phyloP scores from a whole-genome alignment of 92 coral and sea anemone genomes.

The Heliopora coerulea region DNA sequence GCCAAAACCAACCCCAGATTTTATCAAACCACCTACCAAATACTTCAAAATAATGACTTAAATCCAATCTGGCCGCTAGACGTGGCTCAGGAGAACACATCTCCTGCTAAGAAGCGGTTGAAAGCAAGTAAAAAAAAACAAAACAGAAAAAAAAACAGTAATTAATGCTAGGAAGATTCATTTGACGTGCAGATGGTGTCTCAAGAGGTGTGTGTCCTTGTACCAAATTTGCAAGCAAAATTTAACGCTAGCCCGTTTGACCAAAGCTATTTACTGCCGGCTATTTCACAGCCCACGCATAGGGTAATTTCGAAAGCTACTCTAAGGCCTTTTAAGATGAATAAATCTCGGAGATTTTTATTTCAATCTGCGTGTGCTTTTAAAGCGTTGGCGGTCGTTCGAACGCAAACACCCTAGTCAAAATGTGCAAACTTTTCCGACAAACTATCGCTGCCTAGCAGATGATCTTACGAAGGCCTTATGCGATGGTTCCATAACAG shows the following conservation, averaged over 20 bases:
- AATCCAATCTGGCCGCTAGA: not conserved
- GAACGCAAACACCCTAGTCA: not conserved
- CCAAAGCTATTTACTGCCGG: too few relatives aligned
- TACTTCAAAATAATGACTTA: not conserved
- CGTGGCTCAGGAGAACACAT: not conserved
- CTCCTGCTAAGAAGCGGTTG: not conserved
- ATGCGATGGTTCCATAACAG: not conserved
- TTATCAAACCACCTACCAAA: not conserved
- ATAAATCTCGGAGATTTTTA: slow-evolving; percentile 39
- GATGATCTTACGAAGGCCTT: too few relatives aligned
- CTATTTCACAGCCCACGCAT: slow-evolving; percentile 46
- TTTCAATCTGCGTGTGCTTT: slow-evolving; percentile 32
- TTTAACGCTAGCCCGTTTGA: too few relatives aligned
- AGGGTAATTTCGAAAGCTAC: slow-evolving; percentile 42
- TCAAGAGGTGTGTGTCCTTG: slow-evolving; percentile 1
- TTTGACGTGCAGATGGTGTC: not conserved
- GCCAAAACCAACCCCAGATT: not conserved
- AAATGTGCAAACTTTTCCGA: too few relatives aligned
- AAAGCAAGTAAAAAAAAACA: too few relatives aligned
- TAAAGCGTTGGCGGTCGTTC: slow-evolving; percentile 37
- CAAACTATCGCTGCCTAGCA: too few relatives aligned
- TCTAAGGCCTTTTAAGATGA: slow-evolving; percentile 36
- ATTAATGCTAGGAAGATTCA: not conserved
- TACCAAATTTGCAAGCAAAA: not conserved
- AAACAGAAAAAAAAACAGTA: not conserved